These are phyloP conservation scores for Drosophila sordidapex DNA, from an alignment of 2,888 invertebrate genomes.

Conservation along the genomic window DNA sequence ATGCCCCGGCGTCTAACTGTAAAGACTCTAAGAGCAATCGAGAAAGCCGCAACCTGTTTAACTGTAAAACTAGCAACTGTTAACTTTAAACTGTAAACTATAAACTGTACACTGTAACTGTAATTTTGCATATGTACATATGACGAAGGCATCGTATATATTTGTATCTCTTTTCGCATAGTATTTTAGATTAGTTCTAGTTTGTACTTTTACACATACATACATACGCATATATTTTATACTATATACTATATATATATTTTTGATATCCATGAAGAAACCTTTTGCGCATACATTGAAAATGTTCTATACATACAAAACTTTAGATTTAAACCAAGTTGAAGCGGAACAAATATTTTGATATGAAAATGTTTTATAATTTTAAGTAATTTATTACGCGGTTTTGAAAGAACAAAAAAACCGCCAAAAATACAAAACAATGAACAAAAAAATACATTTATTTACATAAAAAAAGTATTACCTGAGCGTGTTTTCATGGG, in stretches of 20 bases:
- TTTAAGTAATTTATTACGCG: slow-evolving; percentile 81
- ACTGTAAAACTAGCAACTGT: slow-evolving; percentile 36
- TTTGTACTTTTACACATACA: slow-evolving; percentile 34
- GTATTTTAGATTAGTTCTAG: slow-evolving; percentile 65
- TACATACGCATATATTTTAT: slow-evolving; percentile 18
- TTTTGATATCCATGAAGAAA: slow-evolving; percentile 62
- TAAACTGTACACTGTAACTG: slow-evolving; percentile 8
- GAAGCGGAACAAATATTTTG: slow-evolving; percentile 62
- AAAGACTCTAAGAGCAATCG: slow-evolving; percentile 60
- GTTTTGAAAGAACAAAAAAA: slow-evolving; percentile 23
- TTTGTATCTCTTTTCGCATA: slow-evolving; percentile 63
- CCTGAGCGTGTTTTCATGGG: slow-evolving; percentile 8
- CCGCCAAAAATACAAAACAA: slow-evolving; percentile 41
- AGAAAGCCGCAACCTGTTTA: slow-evolving; percentile 41
- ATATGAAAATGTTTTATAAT: slow-evolving; percentile 82
- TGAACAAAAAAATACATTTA: slow-evolving; percentile 55
- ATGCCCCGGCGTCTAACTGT: slow-evolving; percentile 63
- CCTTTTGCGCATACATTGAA: slow-evolving; percentile 68
- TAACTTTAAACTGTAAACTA: slow-evolving; percentile 28
- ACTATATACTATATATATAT: slow-evolving; percentile 46
- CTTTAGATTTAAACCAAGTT: slow-evolving; percentile 26
- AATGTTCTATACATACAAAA: slow-evolving; percentile 59
- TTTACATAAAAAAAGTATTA: slow-evolving; percentile 47
- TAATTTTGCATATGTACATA: slow-evolving; percentile 27
- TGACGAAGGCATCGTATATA: slow-evolving; percentile 41